Percentiles rank a stretch among this genome's conserved stretches.
Evolutionary conservation across 1,140 invertebrate genomes (phyloP).

Genomic region (Eumaeus atala): DNA sequence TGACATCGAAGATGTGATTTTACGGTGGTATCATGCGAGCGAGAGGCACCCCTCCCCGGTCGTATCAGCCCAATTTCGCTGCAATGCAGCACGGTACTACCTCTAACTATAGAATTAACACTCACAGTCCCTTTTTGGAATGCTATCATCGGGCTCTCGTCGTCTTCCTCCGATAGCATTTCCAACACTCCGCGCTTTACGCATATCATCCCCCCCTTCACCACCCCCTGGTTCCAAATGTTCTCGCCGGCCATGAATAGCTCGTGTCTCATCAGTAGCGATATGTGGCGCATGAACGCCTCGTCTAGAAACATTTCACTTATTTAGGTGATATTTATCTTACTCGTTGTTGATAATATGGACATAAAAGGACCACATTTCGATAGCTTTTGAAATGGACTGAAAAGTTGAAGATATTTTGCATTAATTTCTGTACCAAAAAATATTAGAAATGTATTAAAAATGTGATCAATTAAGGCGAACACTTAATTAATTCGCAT

Average conservation of each 20-base stretch:
- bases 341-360: not conserved
- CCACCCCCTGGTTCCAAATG: constrained; percentile 57
- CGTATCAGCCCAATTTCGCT: no score
- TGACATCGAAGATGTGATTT: no score
- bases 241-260: constrained; percentile 51
- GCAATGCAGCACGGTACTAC: no score
- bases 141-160: constrained; percentile 66
- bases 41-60: no score
- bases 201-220: constrained; percentile 60
- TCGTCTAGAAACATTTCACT: constrained; percentile 38
- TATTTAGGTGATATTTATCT: not conserved
- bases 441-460: no score
- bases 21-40: no score
- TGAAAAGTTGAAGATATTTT: no score
- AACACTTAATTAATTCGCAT: no score
- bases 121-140: constrained; percentile 65
- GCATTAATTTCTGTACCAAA: no score
- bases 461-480: no score
- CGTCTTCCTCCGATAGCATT: constrained; percentile 67
- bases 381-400: no score
- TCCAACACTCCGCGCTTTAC: constrained; percentile 61
- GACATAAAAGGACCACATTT: no score
- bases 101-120: constrained; percentile 1
- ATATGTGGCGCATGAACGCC: constrained; percentile 58
- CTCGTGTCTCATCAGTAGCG: constrained; percentile 55